Evolutionary conservation across 2,113 vertebrate genomes (phyloP), one percentile per base, ranked within the genome.

Genomic region (Dipodomys spectabilis): DNA sequence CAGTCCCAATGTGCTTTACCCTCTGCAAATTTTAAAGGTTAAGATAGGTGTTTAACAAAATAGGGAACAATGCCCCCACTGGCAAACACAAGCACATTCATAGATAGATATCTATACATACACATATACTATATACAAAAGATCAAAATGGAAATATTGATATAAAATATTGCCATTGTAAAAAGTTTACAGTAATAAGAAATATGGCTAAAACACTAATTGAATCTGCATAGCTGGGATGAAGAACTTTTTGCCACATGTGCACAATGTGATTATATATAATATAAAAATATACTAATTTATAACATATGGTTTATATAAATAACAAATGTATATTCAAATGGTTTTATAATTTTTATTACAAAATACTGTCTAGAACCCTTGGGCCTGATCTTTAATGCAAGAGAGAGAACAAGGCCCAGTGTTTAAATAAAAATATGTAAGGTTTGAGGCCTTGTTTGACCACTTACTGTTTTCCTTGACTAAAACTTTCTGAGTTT

Each of bases 401-500:
- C 79, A 7, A n/a, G 64, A 28, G 9, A 79, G 53, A 82, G 15
- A 82, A 44, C 1, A 90, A 39, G 20, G 6, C 4, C 83, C 30
- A 20, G 12, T 68, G 3, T 88, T 64, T 94, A n/a, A 81, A 77
- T 67, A 69, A 91, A 68, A 73, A 35, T 22, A 57, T 45, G 2
- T 25, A 22, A 75, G 18, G 27, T n/a, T 25, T 87, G 84, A 91
- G 64, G 62, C 68, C 23, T 94, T 88, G 78, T 9, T 62, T 90
- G 20, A 13, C 1, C 6, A 30, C 39, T 44, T 71, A n/a, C 77
- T 92, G 0, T 60, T 86, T 69, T 86, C 13, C 25, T 69, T 82
- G 57, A 73, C 19, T 88, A 79, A 83, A 84, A n/a, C 69, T 65
- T 88, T 78, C 65, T 69, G 39, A 88, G 64, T 79, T 60, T 30